phyloP scores from a whole-genome alignment of 1,140 invertebrate genomes.

The Pogonognathellus flavescens region DNA sequence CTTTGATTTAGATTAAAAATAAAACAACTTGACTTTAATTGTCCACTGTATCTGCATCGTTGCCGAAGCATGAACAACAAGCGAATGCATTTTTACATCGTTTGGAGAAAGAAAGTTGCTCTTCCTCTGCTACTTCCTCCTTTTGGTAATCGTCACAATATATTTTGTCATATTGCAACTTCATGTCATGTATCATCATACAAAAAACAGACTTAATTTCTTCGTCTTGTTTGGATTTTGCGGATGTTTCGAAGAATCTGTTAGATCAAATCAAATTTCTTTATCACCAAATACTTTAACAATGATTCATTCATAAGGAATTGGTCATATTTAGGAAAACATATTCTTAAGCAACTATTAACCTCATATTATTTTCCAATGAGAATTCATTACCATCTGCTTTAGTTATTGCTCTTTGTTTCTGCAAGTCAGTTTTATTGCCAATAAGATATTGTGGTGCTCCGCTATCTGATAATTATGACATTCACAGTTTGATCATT shows the following conservation, averaged over 20 bases:
- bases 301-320: neutral
- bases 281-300: neutral
- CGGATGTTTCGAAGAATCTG: slow-evolving; percentile 43
- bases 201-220: slow-evolving; percentile 11
- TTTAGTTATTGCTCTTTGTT: neutral
- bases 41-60: neutral
- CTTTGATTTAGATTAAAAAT: too few relatives aligned
- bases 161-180: slow-evolving; percentile 17
- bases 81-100: neutral
- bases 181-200: slow-evolving; percentile 41
- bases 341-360: neutral
- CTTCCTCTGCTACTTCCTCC: neutral
- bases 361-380: slow-evolving; percentile 37
- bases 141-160: slow-evolving; percentile 2
- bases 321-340: neutral
- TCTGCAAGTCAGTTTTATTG: neutral
- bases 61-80: neutral
- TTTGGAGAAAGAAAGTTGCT: neutral
- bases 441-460: slow-evolving; percentile 10
- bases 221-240: neutral
- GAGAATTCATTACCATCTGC: neutral
- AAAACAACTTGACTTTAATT: neutral
- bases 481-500: neutral
- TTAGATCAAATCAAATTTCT: too few relatives aligned
- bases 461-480: neutral